These are phyloP conservation scores for Laticauda colubrina DNA, from an alignment of 2,113 vertebrate species.

Conservation along the genomic window DNA sequence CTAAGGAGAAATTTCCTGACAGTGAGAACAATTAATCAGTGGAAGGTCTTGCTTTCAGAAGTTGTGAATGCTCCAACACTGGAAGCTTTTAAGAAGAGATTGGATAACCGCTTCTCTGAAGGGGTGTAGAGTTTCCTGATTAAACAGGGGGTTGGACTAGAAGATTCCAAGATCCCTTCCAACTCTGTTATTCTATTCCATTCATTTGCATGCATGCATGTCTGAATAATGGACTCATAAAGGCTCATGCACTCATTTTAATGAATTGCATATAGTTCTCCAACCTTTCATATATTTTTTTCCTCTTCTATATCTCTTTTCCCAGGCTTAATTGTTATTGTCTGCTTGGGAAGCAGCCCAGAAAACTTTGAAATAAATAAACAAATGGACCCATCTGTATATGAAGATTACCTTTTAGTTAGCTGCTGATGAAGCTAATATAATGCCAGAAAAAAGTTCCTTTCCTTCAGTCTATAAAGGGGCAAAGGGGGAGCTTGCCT, in stretches of 20 bases:
- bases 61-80: too few species aligned
- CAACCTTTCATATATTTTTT: not conserved
- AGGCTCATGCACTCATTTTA: not conserved
- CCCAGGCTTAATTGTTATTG: not conserved
- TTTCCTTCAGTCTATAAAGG: not conserved
- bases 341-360: not conserved
- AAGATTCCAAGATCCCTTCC: too few species aligned
- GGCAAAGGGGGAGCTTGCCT: not conserved
- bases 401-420: not conserved
- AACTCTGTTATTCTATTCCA: too few species aligned
- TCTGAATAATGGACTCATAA: not conserved
- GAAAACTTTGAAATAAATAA: not conserved
- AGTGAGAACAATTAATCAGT: too few species aligned
- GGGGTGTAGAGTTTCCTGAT: too few species aligned
- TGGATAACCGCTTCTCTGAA: too few species aligned
- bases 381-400: not conserved
- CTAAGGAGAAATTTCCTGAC: too few species aligned
- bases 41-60: too few species aligned
- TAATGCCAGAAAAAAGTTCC: not conserved
- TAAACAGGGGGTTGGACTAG: too few species aligned
- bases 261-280: not conserved
- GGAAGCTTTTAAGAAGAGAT: too few species aligned
- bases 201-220: not conserved
- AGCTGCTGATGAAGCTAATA: not conserved
- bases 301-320: not conserved